Percentiles rank a stretch among this genome's conserved stretches.
Conservation (phyloP, 2,888 invertebrate species). For the Rhopalosiphum nymphaeae region DNA sequence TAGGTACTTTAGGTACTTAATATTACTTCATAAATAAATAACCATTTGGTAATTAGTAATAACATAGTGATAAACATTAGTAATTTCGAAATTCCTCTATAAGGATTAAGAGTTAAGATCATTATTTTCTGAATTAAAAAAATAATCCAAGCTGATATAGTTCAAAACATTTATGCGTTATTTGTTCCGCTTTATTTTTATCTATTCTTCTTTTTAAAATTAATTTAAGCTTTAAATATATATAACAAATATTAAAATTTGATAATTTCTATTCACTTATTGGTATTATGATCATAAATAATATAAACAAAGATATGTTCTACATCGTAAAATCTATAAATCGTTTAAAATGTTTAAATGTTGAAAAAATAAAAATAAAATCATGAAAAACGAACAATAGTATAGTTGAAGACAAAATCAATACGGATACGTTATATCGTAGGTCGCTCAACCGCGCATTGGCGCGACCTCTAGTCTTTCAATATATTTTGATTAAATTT, state of each 20-base stretch:
- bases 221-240: neutral
- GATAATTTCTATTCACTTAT: neutral
- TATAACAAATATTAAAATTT: neutral
- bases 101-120: neutral
- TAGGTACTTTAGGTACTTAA: neutral
- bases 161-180: neutral
- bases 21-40: neutral
- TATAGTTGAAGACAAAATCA: constrained; percentile 55
- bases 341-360: neutral
- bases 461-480: neutral
- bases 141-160: neutral
- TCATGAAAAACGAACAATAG: constrained; percentile 38
- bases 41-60: neutral
- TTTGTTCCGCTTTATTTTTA: neutral
- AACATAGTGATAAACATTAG: neutral
- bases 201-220: neutral
- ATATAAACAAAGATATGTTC: neutral
- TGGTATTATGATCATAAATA: neutral
- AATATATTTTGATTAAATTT: constrained; percentile 1
- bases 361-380: constrained; percentile 20
- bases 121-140: neutral
- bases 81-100: neutral
- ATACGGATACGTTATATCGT: constrained; percentile 35
- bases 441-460: constrained; percentile 53
- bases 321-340: neutral